Percentiles rank a stretch among this genome's conserved stretches.
Evolutionary conservation across 2,888 invertebrate genomes (phyloP).

Genomic region (Mythimna albipuncta): DNA sequence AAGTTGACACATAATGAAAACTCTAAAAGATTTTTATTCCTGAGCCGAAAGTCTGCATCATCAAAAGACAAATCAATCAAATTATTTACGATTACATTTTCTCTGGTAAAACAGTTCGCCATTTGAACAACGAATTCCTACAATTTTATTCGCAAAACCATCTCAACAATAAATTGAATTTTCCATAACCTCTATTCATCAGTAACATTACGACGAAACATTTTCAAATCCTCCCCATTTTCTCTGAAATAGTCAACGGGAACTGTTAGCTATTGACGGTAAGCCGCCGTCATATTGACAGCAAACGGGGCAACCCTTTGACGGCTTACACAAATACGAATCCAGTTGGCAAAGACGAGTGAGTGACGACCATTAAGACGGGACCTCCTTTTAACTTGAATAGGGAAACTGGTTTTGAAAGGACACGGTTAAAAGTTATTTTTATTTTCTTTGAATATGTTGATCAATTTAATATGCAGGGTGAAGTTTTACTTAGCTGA

Average conservation of each 20-base stretch:
- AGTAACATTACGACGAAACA: background rate
- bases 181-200: background rate
- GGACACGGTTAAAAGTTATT: background rate
- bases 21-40: too few relatives aligned
- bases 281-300: slow-evolving; percentile 15
- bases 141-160: background rate
- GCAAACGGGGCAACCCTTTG: slow-evolving; percentile 30
- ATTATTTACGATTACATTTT: background rate
- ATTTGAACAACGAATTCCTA: background rate
- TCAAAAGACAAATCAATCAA: too few relatives aligned
- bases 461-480: background rate
- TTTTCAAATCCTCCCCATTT: slow-evolving; percentile 5
- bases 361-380: background rate
- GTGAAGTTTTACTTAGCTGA: too few relatives aligned
- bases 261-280: slow-evolving; percentile 13
- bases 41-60: too few relatives aligned
- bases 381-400: slow-evolving; percentile 1
- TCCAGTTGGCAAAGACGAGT: slow-evolving; percentile 13
- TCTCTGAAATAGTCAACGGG: background rate
- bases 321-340: slow-evolving; percentile 37
- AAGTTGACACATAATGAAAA: too few relatives aligned
- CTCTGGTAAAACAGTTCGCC: background rate
- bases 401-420: background rate
- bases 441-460: background rate
- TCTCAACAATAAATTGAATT: background rate